Evolutionary conservation across 2,113 vertebrate genomes (phyloP).

Genomic region (Columba livia): DNA sequence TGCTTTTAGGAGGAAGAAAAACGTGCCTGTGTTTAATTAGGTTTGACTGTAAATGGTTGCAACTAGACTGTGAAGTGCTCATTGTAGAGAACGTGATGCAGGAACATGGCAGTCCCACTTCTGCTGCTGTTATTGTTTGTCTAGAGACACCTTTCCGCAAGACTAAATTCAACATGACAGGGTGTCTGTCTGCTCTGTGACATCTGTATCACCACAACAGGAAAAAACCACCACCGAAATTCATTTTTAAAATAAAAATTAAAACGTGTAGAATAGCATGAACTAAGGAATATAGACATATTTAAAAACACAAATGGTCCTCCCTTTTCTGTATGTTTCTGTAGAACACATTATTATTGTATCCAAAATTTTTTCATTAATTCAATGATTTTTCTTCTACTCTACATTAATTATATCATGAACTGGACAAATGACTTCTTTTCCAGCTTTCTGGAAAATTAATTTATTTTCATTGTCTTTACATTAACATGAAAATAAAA

Average conservation of each 20-base stretch:
- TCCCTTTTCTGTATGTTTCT: background rate
- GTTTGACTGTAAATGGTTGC: slow-evolving; percentile 61
- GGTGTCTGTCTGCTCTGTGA: slow-evolving; percentile 36
- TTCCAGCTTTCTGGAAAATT: background rate
- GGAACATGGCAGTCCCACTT: slow-evolving; percentile 48
- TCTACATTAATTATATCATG: background rate
- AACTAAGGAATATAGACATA: background rate
- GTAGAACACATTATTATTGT: background rate
- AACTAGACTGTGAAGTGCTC: slow-evolving; percentile 57
- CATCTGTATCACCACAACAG: slow-evolving; percentile 26
- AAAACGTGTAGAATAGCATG: background rate
- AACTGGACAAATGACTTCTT: background rate
- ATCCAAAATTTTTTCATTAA: background rate
- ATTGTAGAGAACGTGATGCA: background rate
- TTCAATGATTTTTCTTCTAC: background rate
- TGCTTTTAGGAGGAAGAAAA: slow-evolving; percentile 41
- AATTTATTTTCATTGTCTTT: background rate
- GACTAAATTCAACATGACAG: slow-evolving; percentile 52
- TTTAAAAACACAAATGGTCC: background rate
- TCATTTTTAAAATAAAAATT: background rate
- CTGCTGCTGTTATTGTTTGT: slow-evolving; percentile 52
- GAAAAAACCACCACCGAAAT: background rate
- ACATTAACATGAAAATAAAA: background rate
- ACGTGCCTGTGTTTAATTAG: slow-evolving; percentile 58
- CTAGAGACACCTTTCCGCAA: slow-evolving; percentile 62